These are phyloP conservation scores for Epicauta chinensis DNA, from an alignment of 1,140 invertebrate species.

Conservation along the genomic window DNA sequence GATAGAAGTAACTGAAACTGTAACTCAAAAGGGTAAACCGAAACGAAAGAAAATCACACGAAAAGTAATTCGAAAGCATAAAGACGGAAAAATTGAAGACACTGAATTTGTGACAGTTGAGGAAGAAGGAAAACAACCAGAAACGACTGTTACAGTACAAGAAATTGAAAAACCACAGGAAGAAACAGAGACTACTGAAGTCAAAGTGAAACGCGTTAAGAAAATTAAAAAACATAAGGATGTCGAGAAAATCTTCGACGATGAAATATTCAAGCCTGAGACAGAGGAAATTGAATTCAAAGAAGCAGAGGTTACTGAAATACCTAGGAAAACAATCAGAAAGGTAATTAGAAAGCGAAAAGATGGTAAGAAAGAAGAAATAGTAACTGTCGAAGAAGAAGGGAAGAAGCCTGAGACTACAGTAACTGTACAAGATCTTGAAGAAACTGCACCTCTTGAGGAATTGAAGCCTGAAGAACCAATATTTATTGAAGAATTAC, in stretches of 20 bases:
- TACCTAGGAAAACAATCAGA: conserved; percentile 2
- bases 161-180: too few species aligned
- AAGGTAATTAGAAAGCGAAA: conserved; percentile 31
- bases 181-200: conserved; percentile 24
- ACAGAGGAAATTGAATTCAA: conserved; percentile 1
- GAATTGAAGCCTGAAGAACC: conserved; percentile 34
- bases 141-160: conserved; percentile 39
- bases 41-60: conserved; percentile 37
- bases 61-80: conserved; percentile 33
- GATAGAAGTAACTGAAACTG: conserved; percentile 35
- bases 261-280: too few species aligned
- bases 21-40: conserved; percentile 37
- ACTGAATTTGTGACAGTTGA: conserved; percentile 39
- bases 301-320: conserved; percentile 19
- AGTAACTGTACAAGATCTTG: conserved; percentile 36
- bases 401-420: conserved; percentile 36
- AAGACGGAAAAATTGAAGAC: conserved; percentile 26
- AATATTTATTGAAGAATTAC: conserved; percentile 35
- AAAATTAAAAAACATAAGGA: conserved; percentile 33
- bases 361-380: conserved; percentile 41
- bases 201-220: conserved; percentile 28
- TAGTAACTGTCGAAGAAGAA: conserved; percentile 40
- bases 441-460: conserved; percentile 23
- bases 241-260: too few species aligned
- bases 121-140: conserved; percentile 40